phyloP scores from a whole-genome alignment of 2,888 invertebrate genomes.

The Leucoma salicis region DNA sequence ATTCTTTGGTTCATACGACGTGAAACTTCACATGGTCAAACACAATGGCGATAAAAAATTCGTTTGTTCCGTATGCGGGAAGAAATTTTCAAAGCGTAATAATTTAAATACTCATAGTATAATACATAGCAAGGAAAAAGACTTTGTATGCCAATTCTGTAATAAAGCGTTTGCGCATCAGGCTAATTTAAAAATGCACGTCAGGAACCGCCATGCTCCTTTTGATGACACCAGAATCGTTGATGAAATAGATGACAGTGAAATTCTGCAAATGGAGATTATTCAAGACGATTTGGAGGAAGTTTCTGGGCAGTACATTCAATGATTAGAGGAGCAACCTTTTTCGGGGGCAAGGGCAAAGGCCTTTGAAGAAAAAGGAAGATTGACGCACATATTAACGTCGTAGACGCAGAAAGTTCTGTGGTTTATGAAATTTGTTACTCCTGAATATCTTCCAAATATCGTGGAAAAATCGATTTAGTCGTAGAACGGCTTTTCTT shows the following conservation, averaged over 20 bases:
- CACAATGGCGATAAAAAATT: constrained; percentile 81
- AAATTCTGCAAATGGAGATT: constrained; percentile 55
- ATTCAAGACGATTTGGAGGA: constrained; percentile 51
- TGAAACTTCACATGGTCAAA: constrained; percentile 75
- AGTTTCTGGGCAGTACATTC: constrained; percentile 37
- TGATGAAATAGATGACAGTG: constrained; percentile 44
- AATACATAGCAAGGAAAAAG: constrained; percentile 80
- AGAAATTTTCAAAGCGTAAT: constrained; percentile 82
- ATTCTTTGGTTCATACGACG: constrained; percentile 69
- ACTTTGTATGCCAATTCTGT: constrained; percentile 75
- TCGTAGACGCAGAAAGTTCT: background rate
- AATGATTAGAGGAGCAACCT: constrained; percentile 20
- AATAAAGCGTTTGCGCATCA: constrained; percentile 75
- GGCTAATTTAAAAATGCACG: constrained; percentile 60
- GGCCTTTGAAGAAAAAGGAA: constrained; percentile 9
- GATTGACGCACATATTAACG: background rate
- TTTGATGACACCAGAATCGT: constrained; percentile 21
- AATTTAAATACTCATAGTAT: constrained; percentile 82
- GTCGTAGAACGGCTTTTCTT: background rate
- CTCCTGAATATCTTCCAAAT: no score
- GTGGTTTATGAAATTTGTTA: background rate
- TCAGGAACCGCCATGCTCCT: constrained; percentile 49
- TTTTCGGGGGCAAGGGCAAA: background rate
- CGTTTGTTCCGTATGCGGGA: constrained; percentile 82
- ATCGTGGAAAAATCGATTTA: background rate